phyloP scores from a whole-genome alignment of 2,797 vertebrate species.

The Peromyscus eremicus region DNA sequence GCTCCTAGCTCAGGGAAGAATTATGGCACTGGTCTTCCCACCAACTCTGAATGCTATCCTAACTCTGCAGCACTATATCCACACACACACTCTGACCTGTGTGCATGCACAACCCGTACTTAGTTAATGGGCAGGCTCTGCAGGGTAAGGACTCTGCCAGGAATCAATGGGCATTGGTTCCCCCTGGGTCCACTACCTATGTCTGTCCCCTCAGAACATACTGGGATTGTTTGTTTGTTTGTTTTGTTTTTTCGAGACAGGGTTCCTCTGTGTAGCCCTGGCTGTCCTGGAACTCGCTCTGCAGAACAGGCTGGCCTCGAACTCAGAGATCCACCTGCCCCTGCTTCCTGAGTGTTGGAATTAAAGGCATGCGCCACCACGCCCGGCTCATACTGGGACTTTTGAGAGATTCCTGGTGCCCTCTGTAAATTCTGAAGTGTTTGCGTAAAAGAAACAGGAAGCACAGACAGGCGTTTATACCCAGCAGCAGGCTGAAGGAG shows the following conservation, averaged over 20 bases:
- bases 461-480: background rate
- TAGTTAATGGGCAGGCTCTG: background rate
- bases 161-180: background rate
- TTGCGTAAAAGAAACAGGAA: background rate
- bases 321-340: background rate
- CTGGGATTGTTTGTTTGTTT: background rate
- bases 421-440: background rate
- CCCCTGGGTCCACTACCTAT: no score
- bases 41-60: background rate
- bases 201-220: background rate
- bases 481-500: background rate
- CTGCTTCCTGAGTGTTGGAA: background rate
- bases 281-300: background rate
- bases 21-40: conserved; percentile 6
- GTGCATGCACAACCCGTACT: background rate
- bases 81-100: background rate
- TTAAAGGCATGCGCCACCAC: background rate
- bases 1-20: background rate
- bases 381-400: background rate
- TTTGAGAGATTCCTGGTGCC: background rate
- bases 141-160: background rate
- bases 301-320: background rate
- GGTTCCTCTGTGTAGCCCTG: background rate
- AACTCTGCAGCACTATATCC: background rate
- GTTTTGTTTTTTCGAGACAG: background rate